Evolutionary conservation across 2,797 vertebrate genomes (phyloP).

Genomic region (Falco peregrinus): DNA sequence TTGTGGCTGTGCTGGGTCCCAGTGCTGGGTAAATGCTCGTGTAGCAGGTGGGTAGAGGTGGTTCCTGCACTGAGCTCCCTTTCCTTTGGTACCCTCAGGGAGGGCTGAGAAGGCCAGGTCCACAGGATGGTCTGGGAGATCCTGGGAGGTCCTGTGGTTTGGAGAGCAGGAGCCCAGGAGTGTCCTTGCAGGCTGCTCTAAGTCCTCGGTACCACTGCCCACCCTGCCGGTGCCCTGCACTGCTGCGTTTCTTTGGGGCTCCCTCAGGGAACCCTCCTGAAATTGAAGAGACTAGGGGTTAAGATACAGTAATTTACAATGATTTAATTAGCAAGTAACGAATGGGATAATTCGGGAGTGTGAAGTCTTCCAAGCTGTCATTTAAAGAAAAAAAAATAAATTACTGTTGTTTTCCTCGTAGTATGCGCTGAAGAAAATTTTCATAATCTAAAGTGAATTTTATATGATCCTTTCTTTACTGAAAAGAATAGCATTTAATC

Average conservation of each 20-base stretch:
- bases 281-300: background rate
- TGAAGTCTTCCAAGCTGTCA: background rate
- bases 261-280: background rate
- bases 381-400: background rate
- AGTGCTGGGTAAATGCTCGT: background rate
- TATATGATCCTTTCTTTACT: background rate
- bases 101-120: background rate
- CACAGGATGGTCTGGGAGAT: accelerated
- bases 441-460: background rate
- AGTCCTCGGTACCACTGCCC: background rate
- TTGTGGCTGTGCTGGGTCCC: background rate
- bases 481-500: background rate
- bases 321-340: background rate
- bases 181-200: background rate
- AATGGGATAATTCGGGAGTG: background rate
- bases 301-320: background rate
- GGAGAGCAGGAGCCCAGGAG: background rate
- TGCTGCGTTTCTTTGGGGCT: background rate
- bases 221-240: background rate
- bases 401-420: background rate
- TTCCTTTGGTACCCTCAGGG: background rate
- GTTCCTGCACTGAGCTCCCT: background rate
- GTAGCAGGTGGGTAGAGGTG: background rate
- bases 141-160: background rate
- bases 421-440: background rate